Evolutionary conservation across 2,113 vertebrate genomes (phyloP).

Genomic region (Syngnathus scovelli): DNA sequence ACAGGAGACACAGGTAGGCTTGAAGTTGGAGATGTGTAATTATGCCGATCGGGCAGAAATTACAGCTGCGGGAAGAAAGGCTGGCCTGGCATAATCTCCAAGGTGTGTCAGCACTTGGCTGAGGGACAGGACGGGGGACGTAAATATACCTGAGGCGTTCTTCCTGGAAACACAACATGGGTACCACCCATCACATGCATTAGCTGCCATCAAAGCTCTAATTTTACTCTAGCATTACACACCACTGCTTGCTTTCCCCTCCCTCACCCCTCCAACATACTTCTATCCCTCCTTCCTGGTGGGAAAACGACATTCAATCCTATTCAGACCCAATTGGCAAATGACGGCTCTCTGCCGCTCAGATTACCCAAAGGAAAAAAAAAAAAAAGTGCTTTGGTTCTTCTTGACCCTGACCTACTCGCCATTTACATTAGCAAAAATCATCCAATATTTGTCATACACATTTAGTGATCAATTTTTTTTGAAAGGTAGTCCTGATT

Average conservation of each 20-base stretch:
- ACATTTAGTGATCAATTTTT: not conserved
- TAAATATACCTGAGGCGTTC: constrained; percentile 55
- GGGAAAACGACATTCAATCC: constrained; percentile 91
- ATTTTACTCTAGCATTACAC: constrained; percentile 86
- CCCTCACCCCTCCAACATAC: not conserved
- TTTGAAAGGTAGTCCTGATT: too few species aligned
- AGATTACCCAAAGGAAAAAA: constrained; percentile 65
- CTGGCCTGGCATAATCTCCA: constrained; percentile 66
- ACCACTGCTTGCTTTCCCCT: constrained; percentile 37
- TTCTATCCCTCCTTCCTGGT: constrained; percentile 69
- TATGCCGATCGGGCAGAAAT: constrained; percentile 75
- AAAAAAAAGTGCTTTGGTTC: constrained; percentile 42
- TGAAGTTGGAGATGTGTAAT: constrained; percentile 66
- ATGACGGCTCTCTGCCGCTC: constrained; percentile 82
- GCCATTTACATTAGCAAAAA: not conserved
- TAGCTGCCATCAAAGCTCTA: constrained; percentile 80
- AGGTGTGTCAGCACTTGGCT: constrained; percentile 59
- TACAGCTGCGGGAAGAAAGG: constrained; percentile 66
- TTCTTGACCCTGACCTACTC: not conserved
- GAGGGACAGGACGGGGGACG: constrained; percentile 10
- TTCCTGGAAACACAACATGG: constrained; percentile 76
- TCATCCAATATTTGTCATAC: not conserved
- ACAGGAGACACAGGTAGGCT: constrained; percentile 36
- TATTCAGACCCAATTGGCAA: constrained; percentile 83
- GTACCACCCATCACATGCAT: constrained; percentile 74